Percentiles rank a stretch among this genome's conserved stretches.
Conservation (phyloP, 2,113 vertebrate genomes). For the Prunella fulvescens region DNA sequence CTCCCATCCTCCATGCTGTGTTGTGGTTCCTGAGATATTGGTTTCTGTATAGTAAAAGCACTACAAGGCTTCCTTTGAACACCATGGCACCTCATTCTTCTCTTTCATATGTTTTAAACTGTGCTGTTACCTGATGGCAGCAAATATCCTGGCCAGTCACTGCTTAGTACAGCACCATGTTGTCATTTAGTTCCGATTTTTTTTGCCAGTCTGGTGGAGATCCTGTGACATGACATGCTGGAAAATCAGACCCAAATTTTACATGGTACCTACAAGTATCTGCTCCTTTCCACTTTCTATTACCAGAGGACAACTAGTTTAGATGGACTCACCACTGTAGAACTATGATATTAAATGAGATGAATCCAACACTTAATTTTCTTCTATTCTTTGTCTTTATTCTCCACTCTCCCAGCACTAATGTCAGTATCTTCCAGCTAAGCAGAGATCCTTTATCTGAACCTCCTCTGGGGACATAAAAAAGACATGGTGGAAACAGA, state of each 20-base stretch:
- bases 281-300: background rate
- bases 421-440: background rate
- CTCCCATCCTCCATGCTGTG: background rate
- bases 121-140: background rate
- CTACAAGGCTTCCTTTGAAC: background rate
- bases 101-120: background rate
- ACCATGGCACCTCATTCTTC: background rate
- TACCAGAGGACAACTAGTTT: background rate
- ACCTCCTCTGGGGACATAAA: background rate
- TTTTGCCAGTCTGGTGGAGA: background rate
- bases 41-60: background rate
- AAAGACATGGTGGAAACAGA: background rate
- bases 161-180: background rate
- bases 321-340: rapidly evolving
- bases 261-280: rapidly evolving
- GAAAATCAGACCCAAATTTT: background rate
- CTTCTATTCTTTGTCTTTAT: background rate
- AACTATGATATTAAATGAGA: background rate
- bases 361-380: background rate
- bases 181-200: background rate
- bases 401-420: background rate
- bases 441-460: background rate
- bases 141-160: background rate
- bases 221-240: background rate
- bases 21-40: background rate